Base-by-base conservation (phyloP, 2,113 vertebrate genomes). In the Scomber colias region DNA sequence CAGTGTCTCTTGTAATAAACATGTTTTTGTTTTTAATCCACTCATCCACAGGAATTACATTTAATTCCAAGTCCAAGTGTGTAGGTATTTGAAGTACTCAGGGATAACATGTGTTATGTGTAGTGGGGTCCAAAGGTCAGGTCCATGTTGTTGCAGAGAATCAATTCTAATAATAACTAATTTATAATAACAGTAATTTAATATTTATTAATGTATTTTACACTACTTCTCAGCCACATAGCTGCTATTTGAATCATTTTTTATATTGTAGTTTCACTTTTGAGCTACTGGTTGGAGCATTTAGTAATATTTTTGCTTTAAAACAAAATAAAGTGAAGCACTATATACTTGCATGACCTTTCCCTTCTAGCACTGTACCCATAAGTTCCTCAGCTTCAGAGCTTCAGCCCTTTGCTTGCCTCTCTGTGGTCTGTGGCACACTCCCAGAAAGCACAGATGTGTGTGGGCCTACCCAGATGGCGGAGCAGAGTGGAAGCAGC, bases 401-500 rank as follows among this genome's bases (percentile, higher is more conserved):
- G 56, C 66, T 51, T 35, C 50, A 54, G 75, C 64, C 57, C 57
- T 79, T 69, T 63, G 27, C 60, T 59, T 55, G 54, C 21, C 72
- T 82, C 24, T 27, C 24, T 27, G 24, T 27, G 24, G 24, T 27
- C 81, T 27, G 61, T 91, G 90, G 90, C 92, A 60, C 30, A 15
- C 64, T 83, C 86, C 90, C 89, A 92, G 84, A 72, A 87, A 86
- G 24, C 81, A 85, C 87, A 92, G 89, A 90, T 92, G 90, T 81
- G 80, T 87, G 84, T 88, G 81, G 88, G 68, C 88, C 87, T 88
- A 83, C 79, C 87, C 92, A 95, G 92, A 93, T 91, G 92, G 89
- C 82, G 1, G 53, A 54, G 68, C 53, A 84, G 75, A 87, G 55
- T 13, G 60, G 78, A 75, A 19, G 74, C 61, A 77, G 82, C 82